These are phyloP conservation scores for Eupithecia abbreviata DNA, from an alignment of 2,888 invertebrate species.

Conservation along the genomic window DNA sequence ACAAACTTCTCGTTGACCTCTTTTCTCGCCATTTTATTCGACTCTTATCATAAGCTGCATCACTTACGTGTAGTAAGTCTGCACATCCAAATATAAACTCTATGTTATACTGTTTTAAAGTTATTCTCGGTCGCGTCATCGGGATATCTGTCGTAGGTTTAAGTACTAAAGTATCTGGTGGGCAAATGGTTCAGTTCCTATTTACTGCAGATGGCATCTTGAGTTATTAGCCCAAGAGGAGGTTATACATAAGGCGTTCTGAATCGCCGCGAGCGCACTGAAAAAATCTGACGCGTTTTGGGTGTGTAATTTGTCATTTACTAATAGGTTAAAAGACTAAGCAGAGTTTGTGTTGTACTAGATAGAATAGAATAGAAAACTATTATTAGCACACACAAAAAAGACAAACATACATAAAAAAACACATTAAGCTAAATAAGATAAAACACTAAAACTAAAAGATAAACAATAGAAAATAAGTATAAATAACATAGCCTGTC, in stretches of 20 bases:
- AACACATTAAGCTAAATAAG: no score
- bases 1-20: neutral
- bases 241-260: neutral
- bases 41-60: neutral
- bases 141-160: slow-evolving; percentile 21
- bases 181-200: slow-evolving; percentile 52
- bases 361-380: no score
- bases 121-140: neutral
- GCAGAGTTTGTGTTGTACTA: no score
- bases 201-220: slow-evolving; percentile 42
- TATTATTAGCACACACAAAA: no score
- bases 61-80: neutral
- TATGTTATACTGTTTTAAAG: neutral
- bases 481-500: no score
- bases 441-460: no score
- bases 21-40: neutral
- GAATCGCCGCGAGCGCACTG: neutral
- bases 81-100: neutral
- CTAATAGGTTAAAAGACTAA: no score
- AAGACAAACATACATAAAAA: no score
- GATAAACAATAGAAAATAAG: no score
- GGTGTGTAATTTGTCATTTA: no score
- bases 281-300: no score
- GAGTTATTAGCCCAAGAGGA: slow-evolving; percentile 2
- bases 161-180: slow-evolving; percentile 34